Conservation (phyloP, 1,140 invertebrate genomes). For the Sinella curviseta region DNA sequence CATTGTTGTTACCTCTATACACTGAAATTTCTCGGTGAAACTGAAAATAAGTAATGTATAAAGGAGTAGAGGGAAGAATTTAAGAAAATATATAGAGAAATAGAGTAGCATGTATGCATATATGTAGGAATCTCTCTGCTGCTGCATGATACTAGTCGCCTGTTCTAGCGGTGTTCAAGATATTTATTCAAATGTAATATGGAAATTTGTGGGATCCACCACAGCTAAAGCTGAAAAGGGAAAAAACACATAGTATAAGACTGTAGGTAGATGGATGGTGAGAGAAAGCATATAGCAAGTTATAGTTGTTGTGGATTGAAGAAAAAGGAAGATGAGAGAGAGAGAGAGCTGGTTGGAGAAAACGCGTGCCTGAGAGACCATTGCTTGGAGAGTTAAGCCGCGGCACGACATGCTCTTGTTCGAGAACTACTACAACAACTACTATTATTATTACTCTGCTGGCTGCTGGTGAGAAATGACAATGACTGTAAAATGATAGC, state of each 20-base stretch:
- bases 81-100: background rate
- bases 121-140: too few relatives aligned
- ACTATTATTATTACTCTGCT: background rate
- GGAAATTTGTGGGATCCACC: background rate
- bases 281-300: background rate
- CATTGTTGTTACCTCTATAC: background rate
- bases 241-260: background rate
- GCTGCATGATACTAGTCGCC: too few relatives aligned
- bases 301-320: background rate
- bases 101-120: background rate
- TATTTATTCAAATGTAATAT: slow-evolving; percentile 20
- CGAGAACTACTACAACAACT: background rate
- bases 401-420: background rate
- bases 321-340: background rate
- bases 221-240: background rate
- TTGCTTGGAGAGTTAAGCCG: background rate
- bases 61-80: too few relatives aligned
- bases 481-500: slow-evolving; percentile 17
- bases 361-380: slow-evolving; percentile 17
- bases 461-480: background rate
- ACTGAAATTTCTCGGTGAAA: too few relatives aligned
- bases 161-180: too few relatives aligned
- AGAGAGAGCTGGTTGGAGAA: background rate
- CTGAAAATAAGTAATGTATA: background rate
- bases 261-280: background rate